Conservation (phyloP, 2,888 invertebrate species). For the Mythimna pallens region DNA sequence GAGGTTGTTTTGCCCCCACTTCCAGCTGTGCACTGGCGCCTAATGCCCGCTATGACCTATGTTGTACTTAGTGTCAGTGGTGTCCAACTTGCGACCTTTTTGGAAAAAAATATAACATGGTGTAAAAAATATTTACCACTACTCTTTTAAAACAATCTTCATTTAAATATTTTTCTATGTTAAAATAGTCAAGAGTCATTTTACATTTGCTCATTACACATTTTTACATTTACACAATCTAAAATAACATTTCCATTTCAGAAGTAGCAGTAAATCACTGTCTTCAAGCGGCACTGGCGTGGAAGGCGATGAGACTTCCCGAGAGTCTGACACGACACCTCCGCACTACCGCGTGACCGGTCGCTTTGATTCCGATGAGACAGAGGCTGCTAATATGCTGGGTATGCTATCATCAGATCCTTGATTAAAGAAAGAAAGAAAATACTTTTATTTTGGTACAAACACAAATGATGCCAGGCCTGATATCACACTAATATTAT, state of each 20-base stretch:
- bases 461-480: too few species aligned
- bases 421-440: neutral
- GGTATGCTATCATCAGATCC: conserved; percentile 86
- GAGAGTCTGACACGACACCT: conserved; percentile 97
- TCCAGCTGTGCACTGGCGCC: too few species aligned
- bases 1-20: too few species aligned
- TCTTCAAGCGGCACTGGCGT: conserved; percentile 89
- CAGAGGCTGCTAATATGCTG: conserved; percentile 98
- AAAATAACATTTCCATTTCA: conserved; percentile 62
- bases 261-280: conserved; percentile 91
- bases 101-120: too few species aligned
- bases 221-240: neutral
- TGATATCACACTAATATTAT: too few species aligned
- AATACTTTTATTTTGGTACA: too few species aligned
- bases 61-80: too few species aligned
- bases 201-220: neutral
- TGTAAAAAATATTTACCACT: too few species aligned
- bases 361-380: conserved; percentile 97
- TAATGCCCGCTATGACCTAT: too few species aligned
- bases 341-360: conserved; percentile 95
- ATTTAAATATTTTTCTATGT: too few species aligned
- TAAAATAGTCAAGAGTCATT: neutral
- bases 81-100: too few species aligned
- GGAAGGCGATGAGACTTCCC: conserved; percentile 96
- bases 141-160: too few species aligned